Evolutionary conservation across 1,140 invertebrate species (phyloP), one percentile per base, ranked within the genome.

Genomic region (Lepidurus packardi): DNA sequence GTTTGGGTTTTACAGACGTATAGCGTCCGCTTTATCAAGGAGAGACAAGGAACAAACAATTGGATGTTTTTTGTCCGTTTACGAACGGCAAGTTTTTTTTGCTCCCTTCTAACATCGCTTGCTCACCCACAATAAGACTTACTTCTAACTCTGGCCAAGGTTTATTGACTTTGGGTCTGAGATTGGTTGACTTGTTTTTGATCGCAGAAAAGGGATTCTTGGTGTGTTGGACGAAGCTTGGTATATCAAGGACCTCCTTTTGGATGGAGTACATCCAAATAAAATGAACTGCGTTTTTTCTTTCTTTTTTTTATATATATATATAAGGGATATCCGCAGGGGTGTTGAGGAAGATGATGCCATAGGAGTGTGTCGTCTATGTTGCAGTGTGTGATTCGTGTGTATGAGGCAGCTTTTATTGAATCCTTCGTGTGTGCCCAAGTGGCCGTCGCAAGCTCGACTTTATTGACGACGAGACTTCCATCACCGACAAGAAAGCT

Each of bases 361-460:
- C 53, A n/a, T 47, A 16, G 53, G 8, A 65, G 53, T 65, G 53
- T 65, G 21, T 7, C 53, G 0, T 65, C 16, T 21, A 9, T 21
- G 53, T 65, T 65, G 53, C 4, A 65, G 53, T n/a, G 53, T 34
- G 53, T 21, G 53, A 65, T 65, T 65, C 53, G 53, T 65, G 53
- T 13, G 53, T 65, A 21, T 65, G 53, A 65, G 53, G 53, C 16
- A n/a, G 13, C 53, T 65, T 65, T 65, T 65, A 65, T 65, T 65
- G 53, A 65, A 65, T 65, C 53, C 53, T 16, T 7, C 53, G 13
- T 65, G 53, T 65, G 53, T 65, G 53, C 53, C 53, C 53, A 65
- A 65, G 53, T 65, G 53, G 53, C 53, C 53, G 53, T 65, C 53
- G 53, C 53, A 65, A 65, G 53, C 53, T 65, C 53, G 53, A 65